These are phyloP conservation scores for Polydesmus complanatus DNA, from an alignment of 2,888 invertebrate species.

Conservation along the genomic window DNA sequence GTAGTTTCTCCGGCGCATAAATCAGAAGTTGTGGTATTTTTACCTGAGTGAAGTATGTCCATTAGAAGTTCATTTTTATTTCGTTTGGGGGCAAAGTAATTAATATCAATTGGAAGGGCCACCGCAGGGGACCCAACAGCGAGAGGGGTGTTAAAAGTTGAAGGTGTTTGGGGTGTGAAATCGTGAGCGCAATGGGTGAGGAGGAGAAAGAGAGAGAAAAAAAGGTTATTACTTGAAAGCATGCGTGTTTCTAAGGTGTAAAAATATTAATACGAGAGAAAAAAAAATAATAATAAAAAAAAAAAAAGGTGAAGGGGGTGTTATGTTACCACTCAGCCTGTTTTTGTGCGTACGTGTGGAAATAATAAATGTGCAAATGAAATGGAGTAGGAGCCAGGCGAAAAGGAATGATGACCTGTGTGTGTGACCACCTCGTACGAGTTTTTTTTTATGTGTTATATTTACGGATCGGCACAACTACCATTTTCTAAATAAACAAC, in stretches of 20 bases:
- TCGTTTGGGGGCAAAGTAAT: not conserved
- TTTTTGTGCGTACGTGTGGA: not conserved
- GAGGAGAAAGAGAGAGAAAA: not conserved
- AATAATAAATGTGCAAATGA: not conserved
- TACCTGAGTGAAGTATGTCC: not conserved
- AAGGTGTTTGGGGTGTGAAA: not conserved
- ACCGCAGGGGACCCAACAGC: not conserved
- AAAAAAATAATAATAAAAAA: not conserved
- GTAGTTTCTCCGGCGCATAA: too few species aligned
- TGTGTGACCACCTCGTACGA: not conserved
- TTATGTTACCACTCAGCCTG: not conserved
- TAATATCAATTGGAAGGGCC: not conserved
- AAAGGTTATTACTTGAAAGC: not conserved
- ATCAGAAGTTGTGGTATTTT: not conserved
- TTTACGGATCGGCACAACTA: not conserved
- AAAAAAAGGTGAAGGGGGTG: not conserved
- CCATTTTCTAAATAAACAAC: not conserved
- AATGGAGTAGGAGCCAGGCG: not conserved
- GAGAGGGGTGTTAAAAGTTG: not conserved
- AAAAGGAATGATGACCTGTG: not conserved
- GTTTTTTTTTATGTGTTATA: not conserved
- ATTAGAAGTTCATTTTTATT: not conserved
- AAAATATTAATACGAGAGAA: not conserved
- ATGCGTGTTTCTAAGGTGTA: not conserved
- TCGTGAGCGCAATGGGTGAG: not conserved